phyloP scores from a whole-genome alignment of 2,797 vertebrate genomes.

The Gymnoscopelus braueri region DNA sequence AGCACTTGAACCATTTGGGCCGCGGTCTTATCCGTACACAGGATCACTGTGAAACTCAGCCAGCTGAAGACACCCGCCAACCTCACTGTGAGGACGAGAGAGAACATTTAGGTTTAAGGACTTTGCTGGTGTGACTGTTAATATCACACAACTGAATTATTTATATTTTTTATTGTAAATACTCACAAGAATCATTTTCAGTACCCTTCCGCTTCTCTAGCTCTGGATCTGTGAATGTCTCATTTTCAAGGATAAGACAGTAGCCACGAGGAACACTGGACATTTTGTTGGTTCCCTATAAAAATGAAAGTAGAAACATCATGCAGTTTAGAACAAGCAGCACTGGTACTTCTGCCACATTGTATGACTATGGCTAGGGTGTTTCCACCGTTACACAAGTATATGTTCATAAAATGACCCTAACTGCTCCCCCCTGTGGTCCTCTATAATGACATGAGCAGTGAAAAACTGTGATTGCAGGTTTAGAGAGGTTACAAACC shows the following conservation, averaged over 20 bases:
- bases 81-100: constrained; percentile 5
- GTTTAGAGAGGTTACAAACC: no score
- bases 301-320: no score
- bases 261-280: constrained; percentile 18
- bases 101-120: background rate
- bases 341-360: no score
- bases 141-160: background rate
- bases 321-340: no score
- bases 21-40: background rate
- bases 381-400: no score
- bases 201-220: constrained; percentile 5
- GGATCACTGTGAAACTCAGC: constrained; percentile 30
- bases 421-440: no score
- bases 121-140: background rate
- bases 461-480: no score
- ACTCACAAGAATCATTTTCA: constrained; percentile 3
- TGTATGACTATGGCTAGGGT: no score
- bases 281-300: constrained; percentile 18
- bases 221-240: background rate
- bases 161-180: background rate
- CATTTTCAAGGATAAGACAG: constrained; percentile 48
- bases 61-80: constrained; percentile 2
- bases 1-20: constrained; percentile 2
- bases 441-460: no score
- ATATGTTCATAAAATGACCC: no score